Conservation (phyloP, 2,113 vertebrate species). For the Anolis carolinensis region DNA sequence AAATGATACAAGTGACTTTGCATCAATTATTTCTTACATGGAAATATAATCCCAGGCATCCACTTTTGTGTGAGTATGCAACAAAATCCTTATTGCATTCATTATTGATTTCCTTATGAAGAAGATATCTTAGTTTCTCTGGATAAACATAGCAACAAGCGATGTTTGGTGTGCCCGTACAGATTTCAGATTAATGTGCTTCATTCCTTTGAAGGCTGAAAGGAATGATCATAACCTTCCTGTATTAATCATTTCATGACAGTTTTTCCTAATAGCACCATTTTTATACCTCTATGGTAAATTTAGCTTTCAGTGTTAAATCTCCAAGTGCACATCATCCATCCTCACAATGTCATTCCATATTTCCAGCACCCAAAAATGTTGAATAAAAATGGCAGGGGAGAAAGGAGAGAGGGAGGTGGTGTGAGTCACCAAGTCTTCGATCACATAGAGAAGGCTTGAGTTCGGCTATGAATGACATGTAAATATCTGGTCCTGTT, state of each 20-base stretch:
- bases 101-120: conserved; percentile 52
- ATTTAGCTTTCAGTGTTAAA: conserved; percentile 65
- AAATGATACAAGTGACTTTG: conserved; percentile 15
- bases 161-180: conserved; percentile 51
- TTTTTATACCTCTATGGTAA: conserved; percentile 63
- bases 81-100: conserved; percentile 34
- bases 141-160: conserved; percentile 61
- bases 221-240: conserved; percentile 59
- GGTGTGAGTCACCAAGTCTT: background rate
- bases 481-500: background rate
- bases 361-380: conserved; percentile 29
- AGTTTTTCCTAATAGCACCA: conserved; percentile 58
- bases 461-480: background rate
- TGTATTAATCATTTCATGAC: conserved; percentile 71
- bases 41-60: background rate
- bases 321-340: conserved; percentile 42
- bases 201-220: conserved; percentile 46
- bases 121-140: conserved; percentile 35
- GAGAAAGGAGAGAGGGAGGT: background rate
- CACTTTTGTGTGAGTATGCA: conserved; percentile 43
- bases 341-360: conserved; percentile 22
- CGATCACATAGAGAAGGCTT: background rate
- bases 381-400: background rate
- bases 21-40: conserved; percentile 34
- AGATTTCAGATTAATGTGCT: conserved; percentile 72